Evolutionary conservation across 2,797 vertebrate species (phyloP).

Genomic region (Threskiornis aethiopicus): DNA sequence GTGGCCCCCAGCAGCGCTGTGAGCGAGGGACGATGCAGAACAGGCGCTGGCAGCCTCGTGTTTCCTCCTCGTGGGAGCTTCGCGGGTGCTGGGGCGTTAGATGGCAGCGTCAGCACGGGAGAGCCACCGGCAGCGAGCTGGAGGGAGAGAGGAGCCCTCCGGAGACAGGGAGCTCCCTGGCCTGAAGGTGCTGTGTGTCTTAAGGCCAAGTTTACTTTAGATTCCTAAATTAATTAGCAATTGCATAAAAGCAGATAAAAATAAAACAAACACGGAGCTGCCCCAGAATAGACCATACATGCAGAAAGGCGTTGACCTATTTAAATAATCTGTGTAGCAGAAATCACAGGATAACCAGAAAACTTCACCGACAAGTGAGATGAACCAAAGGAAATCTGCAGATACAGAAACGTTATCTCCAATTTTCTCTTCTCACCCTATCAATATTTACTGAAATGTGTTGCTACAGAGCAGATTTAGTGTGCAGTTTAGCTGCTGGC

Average conservation of each 20-base stretch:
- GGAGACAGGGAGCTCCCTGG: not conserved
- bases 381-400: not conserved
- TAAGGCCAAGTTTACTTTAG: not conserved
- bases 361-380: not conserved
- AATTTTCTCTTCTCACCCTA: not conserved
- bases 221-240: not conserved
- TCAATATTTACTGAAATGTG: not conserved
- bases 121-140: rapidly evolving
- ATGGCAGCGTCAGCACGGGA: not conserved
- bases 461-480: not conserved
- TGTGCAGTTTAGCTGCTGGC: not conserved
- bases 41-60: rapidly evolving
- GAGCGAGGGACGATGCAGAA: rapidly evolving
- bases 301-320: not conserved
- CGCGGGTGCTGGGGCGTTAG: not conserved
- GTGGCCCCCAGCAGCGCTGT: rapidly evolving
- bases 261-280: not conserved
- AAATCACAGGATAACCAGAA: rapidly evolving
- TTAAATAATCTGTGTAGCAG: not conserved
- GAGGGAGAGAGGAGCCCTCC: not conserved
- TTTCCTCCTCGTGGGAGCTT: not conserved
- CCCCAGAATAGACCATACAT: rapidly evolving
- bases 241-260: not conserved
- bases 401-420: rapidly evolving
- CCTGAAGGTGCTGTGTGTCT: not conserved